These are phyloP conservation scores for Myathropa florea DNA, from an alignment of 2,888 invertebrate genomes.

Conservation along the genomic window DNA sequence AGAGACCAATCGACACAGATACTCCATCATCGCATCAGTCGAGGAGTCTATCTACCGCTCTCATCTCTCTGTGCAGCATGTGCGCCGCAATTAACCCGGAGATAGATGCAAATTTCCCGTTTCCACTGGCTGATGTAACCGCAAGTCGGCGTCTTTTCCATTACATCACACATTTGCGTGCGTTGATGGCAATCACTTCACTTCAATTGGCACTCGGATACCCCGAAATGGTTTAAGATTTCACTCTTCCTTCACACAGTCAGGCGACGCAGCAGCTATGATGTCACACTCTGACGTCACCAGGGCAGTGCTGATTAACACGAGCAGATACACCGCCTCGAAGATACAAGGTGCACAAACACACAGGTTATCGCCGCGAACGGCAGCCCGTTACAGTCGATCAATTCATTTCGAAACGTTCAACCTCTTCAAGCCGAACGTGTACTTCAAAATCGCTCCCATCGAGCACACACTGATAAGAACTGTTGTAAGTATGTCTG, in stretches of 20 bases:
- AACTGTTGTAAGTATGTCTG: constrained; percentile 27
- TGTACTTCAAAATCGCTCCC: constrained; percentile 3
- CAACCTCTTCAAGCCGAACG: background rate
- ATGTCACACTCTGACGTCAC: constrained; percentile 53
- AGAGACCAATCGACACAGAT: background rate
- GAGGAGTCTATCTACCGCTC: constrained; percentile 31
- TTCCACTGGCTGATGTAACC: constrained; percentile 47
- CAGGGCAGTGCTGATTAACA: constrained; percentile 1
- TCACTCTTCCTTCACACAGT: constrained; percentile 3
- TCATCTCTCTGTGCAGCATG: constrained; percentile 7
- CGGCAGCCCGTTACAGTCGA: too few relatives aligned
- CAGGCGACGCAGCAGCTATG: constrained; percentile 2
- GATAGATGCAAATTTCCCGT: constrained; percentile 36
- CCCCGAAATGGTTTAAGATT: constrained; percentile 35
- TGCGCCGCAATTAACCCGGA: constrained; percentile 31
- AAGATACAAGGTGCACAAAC: background rate
- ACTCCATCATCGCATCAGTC: background rate
- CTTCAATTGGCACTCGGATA: constrained; percentile 12
- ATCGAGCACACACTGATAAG: constrained; percentile 49
- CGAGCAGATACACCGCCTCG: background rate
- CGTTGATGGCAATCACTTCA: constrained; percentile 42
- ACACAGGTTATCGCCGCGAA: background rate
- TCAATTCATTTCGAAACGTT: background rate
- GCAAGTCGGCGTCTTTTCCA: constrained; percentile 35
- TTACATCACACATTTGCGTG: constrained; percentile 55